Evolutionary conservation across 2,888 invertebrate genomes (phyloP).

Genomic region (Malachius bipustulatus): DNA sequence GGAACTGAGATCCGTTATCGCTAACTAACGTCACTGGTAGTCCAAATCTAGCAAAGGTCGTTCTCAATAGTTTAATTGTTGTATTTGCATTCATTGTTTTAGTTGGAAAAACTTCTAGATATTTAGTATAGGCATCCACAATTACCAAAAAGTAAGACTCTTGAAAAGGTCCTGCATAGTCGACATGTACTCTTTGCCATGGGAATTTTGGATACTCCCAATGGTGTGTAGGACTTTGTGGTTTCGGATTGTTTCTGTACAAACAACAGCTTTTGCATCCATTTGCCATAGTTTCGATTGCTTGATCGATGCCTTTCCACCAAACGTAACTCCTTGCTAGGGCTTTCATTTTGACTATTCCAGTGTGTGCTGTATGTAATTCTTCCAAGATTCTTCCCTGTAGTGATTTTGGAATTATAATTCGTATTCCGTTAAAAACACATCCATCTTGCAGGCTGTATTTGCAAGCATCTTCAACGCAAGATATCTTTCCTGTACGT

Average conservation of each 20-base stretch:
- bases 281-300: conserved; percentile 17
- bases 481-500: conserved; percentile 9
- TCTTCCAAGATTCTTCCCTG: conserved; percentile 11
- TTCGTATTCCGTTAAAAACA: conserved; percentile 12
- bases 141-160: too few relatives aligned
- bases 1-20: conserved; percentile 1
- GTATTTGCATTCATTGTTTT: too few relatives aligned
- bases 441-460: conserved; percentile 15
- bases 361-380: too few relatives aligned
- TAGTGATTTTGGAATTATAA: too few relatives aligned
- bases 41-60: too few relatives aligned
- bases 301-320: conserved; percentile 19
- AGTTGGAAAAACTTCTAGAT: too few relatives aligned
- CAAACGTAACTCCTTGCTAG: conserved; percentile 15
- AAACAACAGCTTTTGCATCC: conserved; percentile 8
- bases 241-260: too few relatives aligned
- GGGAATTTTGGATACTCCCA: conserved; percentile 21
- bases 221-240: conserved; percentile 17
- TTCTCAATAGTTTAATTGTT: background rate
- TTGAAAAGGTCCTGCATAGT: background rate
- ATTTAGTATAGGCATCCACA: too few relatives aligned
- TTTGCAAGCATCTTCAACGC: conserved; percentile 10
- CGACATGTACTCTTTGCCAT: conserved; percentile 19
- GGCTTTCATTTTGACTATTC: conserved; percentile 21
- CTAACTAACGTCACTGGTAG: conserved; percentile 3